These are phyloP conservation scores for Anguilla anguilla DNA, from an alignment of 2,797 vertebrate genomes.

Conservation along the genomic window DNA sequence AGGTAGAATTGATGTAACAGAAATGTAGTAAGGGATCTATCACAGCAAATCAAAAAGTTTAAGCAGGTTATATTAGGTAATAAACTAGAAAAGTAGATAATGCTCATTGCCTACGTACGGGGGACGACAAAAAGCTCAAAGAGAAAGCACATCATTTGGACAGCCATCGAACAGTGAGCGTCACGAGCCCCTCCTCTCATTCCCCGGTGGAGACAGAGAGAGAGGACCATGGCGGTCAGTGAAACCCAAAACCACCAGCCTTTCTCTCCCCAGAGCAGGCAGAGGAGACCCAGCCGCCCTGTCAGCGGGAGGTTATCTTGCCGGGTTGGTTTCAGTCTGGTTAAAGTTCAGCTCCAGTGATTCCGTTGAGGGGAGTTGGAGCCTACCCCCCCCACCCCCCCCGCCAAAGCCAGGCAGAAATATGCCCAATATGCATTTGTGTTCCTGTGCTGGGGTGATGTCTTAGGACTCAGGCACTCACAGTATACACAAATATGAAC, in stretches of 20 bases:
- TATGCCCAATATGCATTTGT: neutral
- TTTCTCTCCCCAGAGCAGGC: neutral
- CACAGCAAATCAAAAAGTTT: too few relatives aligned
- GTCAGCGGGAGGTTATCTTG: neutral
- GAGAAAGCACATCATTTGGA: neutral
- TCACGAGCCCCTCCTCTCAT: neutral
- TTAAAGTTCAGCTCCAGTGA: conserved; percentile 7
- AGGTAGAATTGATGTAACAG: too few relatives aligned
- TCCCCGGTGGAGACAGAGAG: neutral
- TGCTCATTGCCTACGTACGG: neutral
- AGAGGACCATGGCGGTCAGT: neutral
- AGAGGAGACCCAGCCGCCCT: neutral
- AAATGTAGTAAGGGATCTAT: too few relatives aligned
- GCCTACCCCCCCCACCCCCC: neutral
- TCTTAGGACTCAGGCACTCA: neutral
- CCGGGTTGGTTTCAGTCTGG: neutral
- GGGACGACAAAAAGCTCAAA: neutral
- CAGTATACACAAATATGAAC: neutral
- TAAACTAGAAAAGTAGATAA: too few relatives aligned
- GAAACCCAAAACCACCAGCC: neutral
- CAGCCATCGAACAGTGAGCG: neutral
- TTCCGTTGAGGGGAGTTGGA: neutral
- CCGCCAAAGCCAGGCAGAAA: neutral
- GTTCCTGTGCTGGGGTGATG: neutral
- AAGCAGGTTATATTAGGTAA: too few relatives aligned